Evolutionary conservation across 1,140 invertebrate genomes (phyloP).

Genomic region (Gryllus bimaculatus): DNA sequence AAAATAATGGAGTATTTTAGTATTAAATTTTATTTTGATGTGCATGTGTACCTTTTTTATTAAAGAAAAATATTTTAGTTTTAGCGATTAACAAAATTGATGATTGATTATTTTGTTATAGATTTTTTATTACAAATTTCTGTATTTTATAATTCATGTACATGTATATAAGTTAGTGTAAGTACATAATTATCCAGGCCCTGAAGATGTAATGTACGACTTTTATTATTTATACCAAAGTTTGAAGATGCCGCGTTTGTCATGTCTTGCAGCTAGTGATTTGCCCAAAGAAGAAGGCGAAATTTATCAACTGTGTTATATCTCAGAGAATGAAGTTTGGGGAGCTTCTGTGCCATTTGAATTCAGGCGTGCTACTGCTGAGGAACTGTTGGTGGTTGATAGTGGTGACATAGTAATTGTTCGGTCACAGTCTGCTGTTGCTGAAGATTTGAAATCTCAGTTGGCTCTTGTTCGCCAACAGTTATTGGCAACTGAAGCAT

Average conservation of each 20-base stretch:
- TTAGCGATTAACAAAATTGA: no score
- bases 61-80: no score
- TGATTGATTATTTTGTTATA: no score
- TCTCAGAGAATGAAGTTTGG: slow-evolving; percentile 20
- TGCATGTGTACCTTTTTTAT: no score
- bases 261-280: slow-evolving; percentile 20
- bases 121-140: no score
- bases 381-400: slow-evolving; percentile 25
- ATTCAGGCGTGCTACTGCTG: slow-evolving; percentile 21
- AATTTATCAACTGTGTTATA: slow-evolving; percentile 27
- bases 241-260: neutral
- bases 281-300: slow-evolving; percentile 24
- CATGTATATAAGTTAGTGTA: no score
- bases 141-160: no score
- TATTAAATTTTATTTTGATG: no score
- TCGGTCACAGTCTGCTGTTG: slow-evolving; percentile 14
- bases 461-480: neutral
- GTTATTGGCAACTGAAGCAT: no score
- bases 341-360: slow-evolving; percentile 25
- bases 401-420: slow-evolving; percentile 22
- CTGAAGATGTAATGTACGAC: neutral
- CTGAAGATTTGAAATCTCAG: slow-evolving; percentile 7
- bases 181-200: no score
- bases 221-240: neutral
- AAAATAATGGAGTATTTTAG: no score